Conservation (phyloP, 2,888 invertebrate genomes). For the Sceliomorpha sp. region DNA sequence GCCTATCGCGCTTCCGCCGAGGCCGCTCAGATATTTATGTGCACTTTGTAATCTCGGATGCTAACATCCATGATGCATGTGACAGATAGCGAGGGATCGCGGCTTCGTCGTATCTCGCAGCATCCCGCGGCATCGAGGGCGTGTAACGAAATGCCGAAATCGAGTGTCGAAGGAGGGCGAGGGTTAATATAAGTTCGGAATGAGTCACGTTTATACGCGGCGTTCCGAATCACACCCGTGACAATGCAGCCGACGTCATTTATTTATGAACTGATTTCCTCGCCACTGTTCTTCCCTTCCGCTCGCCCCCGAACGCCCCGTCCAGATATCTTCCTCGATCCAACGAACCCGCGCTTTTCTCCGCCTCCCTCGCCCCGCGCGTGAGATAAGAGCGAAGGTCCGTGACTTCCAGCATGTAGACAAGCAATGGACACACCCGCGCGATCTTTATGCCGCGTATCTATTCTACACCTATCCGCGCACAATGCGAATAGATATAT, state of each 20-base stretch:
- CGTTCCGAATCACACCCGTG: constrained; percentile 54
- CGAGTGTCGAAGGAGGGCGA: constrained; percentile 38
- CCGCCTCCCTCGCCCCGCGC: no score
- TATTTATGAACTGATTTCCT: constrained; percentile 47
- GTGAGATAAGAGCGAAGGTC: constrained; percentile 35
- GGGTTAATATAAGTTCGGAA: constrained; percentile 47
- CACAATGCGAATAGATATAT: no score
- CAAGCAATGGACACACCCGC: constrained; percentile 41
- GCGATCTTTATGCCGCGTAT: no score
- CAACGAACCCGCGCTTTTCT: no score
- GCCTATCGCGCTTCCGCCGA: constrained; percentile 24
- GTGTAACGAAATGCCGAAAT: constrained; percentile 48
- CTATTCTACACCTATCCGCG: no score
- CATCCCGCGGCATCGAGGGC: constrained; percentile 24
- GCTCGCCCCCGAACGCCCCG: constrained; percentile 42
- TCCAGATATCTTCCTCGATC: no score
- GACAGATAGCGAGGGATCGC: constrained; percentile 47
- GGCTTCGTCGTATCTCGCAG: constrained; percentile 6
- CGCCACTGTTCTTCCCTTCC: constrained; percentile 4
- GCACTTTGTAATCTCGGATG: constrained; percentile 56
- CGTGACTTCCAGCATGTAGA: constrained; percentile 30
- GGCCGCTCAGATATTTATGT: constrained; percentile 53
- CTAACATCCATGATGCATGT: constrained; percentile 56
- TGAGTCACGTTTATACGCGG: constrained; percentile 48
- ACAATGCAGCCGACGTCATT: constrained; percentile 44